Percentiles rank a stretch among this genome's conserved stretches.
phyloP scores from a whole-genome alignment of 2,797 vertebrate genomes.

The Glossophaga mutica region DNA sequence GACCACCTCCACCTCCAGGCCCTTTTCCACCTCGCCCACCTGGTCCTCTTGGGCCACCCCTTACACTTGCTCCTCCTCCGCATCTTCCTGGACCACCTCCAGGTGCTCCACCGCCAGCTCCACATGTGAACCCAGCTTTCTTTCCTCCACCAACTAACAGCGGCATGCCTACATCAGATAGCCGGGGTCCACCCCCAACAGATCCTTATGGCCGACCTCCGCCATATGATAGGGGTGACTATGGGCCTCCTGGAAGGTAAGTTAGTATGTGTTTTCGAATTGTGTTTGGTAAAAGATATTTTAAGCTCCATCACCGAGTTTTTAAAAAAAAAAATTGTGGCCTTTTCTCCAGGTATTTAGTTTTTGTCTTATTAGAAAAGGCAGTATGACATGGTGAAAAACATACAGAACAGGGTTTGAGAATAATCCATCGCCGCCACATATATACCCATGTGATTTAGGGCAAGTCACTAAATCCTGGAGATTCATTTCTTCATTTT shows the following conservation, averaged over 20 bases:
- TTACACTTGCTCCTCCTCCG: constrained; percentile 95
- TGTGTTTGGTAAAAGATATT: background rate
- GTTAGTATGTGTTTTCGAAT: constrained; percentile 47
- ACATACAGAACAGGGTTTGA: background rate
- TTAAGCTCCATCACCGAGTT: background rate
- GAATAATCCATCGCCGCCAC: background rate
- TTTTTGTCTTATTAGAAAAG: background rate
- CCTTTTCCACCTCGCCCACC: constrained; percentile 96
- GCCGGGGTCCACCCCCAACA: constrained; percentile 91
- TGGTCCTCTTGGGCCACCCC: constrained; percentile 94
- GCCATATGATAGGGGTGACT: constrained; percentile 97
- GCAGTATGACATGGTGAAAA: background rate
- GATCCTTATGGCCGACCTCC: constrained; percentile 96
- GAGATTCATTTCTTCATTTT: background rate
- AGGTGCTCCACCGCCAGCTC: constrained; percentile 96
- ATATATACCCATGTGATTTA: background rate
- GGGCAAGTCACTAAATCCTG: background rate
- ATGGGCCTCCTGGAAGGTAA: constrained; percentile 97
- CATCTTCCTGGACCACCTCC: constrained; percentile 97
- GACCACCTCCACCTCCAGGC: constrained; percentile 92
- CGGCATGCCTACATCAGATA: constrained; percentile 94
- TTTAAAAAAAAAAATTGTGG: background rate
- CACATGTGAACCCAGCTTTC: constrained; percentile 98
- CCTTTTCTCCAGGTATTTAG: background rate
- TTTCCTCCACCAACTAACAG: constrained; percentile 97